phyloP scores from a whole-genome alignment of 2,888 invertebrate species.

The Flexamia atlantica region DNA sequence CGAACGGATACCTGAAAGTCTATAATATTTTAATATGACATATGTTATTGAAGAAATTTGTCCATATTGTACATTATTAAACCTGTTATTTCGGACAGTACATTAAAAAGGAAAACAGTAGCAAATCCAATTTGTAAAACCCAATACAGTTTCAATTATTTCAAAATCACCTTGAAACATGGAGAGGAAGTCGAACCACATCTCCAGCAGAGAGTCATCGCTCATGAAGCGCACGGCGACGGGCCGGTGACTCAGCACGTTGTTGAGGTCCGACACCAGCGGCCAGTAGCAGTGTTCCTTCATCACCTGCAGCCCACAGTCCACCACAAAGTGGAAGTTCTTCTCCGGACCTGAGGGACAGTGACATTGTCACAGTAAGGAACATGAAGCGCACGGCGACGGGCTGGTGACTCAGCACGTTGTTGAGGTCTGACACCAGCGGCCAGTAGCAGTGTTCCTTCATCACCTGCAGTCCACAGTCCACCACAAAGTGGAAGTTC shows the following conservation, averaged over 20 bases:
- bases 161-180: conserved; percentile 97
- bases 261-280: conserved; percentile 96
- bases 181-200: conserved; percentile 97
- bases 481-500: conserved; percentile 94
- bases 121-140: too few relatives aligned
- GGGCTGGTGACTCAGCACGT: conserved; percentile 94
- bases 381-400: conserved; percentile 92
- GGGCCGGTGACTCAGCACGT: conserved; percentile 94
- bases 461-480: conserved; percentile 95
- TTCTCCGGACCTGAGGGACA: conserved; percentile 84
- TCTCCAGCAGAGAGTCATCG: conserved; percentile 92
- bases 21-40: too few relatives aligned
- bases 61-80: too few relatives aligned
- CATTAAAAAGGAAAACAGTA: too few relatives aligned
- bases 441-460: conserved; percentile 99
- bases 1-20: too few relatives aligned
- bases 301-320: conserved; percentile 95
- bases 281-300: conserved; percentile 99
- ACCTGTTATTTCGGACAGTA: too few relatives aligned
- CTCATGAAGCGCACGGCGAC: conserved; percentile 94
- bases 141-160: too few relatives aligned
- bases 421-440: conserved; percentile 96
- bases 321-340: conserved; percentile 94
- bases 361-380: too few relatives aligned
- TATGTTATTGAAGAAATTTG: too few relatives aligned